Base-by-base conservation (phyloP, 1,140 invertebrate species). In the Drosophila sp. region DNA sequence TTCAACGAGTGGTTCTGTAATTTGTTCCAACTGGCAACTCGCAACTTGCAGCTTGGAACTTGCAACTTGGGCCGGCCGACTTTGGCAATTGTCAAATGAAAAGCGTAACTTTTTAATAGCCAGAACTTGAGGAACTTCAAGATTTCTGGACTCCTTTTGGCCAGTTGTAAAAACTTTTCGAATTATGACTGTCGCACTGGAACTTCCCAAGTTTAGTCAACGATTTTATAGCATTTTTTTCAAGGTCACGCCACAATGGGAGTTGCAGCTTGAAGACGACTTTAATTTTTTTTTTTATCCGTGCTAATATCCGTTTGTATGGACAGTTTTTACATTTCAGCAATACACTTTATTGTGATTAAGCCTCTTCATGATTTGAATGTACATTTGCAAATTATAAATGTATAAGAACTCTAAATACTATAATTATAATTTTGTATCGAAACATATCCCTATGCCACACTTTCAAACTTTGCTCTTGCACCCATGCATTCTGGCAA, bases 71-170 rank as follows among this genome's bases (percentile, higher is more conserved):
- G 21, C 34, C 43, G 38, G 58, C 72, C 13, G 38, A 32, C 57
- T 46, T 16, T 21, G 41, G 41, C 69, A 87, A 89, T 89, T 89
- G 46, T 50, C 78, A 87, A 87, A 87, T 82, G 72, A 70, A 72
- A 87, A 66, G 80, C 75, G 69, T 67, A 87, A 87, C 82, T 87
- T 87, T 89, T 87, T 89, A 87, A 89, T 87, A 84, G 83, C 78
- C 67, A 38, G 25, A 75, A 71, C 67, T 82, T 71, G 65, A 58
- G 51, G 27, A 72, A 76, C 63, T 75, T 38, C 58, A 41, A 54
- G 54, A 65, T 63, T 64, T 61, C 43, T 48, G 80, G 25, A 48
- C 76, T 62, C 70, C 51, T 75, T 72, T 27, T 50, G 54, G 67
- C 51, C 63, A 32, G 32, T 16, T 41, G 21, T 14, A 8, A 25